Percentiles rank a stretch among this genome's conserved stretches.
Conservation (phyloP, 2,888 invertebrate genomes). For the Eugnorisma glareosa region DNA sequence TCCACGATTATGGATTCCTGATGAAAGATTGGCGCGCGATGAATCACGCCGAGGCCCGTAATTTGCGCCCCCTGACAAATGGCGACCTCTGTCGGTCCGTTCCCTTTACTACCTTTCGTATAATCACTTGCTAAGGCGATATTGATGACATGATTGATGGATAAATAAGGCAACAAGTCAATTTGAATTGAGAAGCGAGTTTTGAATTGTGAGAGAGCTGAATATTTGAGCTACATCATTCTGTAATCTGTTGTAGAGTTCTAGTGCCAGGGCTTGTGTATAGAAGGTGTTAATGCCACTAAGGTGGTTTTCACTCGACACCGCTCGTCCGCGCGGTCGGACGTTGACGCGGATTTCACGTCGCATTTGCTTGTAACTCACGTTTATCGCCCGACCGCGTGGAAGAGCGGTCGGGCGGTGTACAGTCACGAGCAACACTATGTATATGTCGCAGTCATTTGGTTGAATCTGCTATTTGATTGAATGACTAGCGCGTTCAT, state of each 20-base stretch:
- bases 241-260: not conserved
- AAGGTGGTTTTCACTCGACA: not conserved
- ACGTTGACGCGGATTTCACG: not conserved
- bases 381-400: too few species aligned
- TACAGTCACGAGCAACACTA: too few species aligned
- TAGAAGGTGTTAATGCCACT: not conserved
- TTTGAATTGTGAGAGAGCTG: not conserved
- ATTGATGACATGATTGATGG: constrained; percentile 51
- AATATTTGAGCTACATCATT: not conserved
- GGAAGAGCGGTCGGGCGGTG: too few species aligned
- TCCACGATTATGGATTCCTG: constrained; percentile 13
- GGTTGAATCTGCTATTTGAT: too few species aligned
- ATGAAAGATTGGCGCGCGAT: constrained; percentile 54
- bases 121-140: constrained; percentile 41
- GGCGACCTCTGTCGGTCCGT: constrained; percentile 19
- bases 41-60: constrained; percentile 43
- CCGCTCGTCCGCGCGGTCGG: not conserved
- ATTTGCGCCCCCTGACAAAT: constrained; percentile 58
- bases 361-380: not conserved
- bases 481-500: too few species aligned
- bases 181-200: not conserved
- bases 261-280: not conserved
- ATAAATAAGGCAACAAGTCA: constrained; percentile 23
- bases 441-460: too few species aligned
- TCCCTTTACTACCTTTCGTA: constrained; percentile 19